Evolutionary conservation across 2,797 vertebrate species (phyloP).

Genomic region (Trachops cirrhosus): DNA sequence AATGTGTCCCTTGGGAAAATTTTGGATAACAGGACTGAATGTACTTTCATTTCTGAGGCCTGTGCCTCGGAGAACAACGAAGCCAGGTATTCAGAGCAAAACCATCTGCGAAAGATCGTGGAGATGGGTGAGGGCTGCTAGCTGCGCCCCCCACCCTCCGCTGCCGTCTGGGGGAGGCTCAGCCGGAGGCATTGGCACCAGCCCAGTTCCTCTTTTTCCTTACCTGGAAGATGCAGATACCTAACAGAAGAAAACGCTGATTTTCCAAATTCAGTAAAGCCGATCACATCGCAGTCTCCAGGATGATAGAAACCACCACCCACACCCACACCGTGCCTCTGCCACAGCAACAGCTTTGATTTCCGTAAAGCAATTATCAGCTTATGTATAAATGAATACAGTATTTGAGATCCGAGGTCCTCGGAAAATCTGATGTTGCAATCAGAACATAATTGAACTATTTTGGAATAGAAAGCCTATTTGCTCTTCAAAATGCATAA

Average conservation of each 20-base stretch:
- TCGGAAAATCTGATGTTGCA: slow-evolving; percentile 71
- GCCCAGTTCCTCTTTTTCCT: neutral
- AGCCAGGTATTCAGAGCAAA: slow-evolving; percentile 12
- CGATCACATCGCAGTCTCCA: neutral
- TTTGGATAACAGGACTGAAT: slow-evolving; percentile 34
- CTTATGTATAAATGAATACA: slow-evolving; percentile 68
- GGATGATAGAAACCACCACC: slow-evolving; percentile 31
- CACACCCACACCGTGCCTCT: neutral
- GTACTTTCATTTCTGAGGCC: slow-evolving; percentile 34
- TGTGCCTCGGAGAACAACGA: slow-evolving; percentile 29
- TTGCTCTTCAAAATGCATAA: slow-evolving; percentile 62
- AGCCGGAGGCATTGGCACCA: neutral
- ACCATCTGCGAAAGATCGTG: slow-evolving; percentile 41
- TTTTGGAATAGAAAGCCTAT: slow-evolving; percentile 70
- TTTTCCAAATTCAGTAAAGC: slow-evolving; percentile 20
- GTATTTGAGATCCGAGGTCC: slow-evolving; percentile 63
- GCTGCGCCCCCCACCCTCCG: too few species aligned
- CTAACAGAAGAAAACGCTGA: neutral
- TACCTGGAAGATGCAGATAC: neutral
- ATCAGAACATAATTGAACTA: slow-evolving; percentile 74
- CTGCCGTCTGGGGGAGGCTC: neutral
- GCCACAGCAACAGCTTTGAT: neutral
- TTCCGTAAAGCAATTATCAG: slow-evolving; percentile 68
- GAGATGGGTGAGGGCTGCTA: neutral
- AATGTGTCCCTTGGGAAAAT: slow-evolving; percentile 51